Base-by-base conservation (phyloP, 2,113 vertebrate species). In the Butastur rufipennis region DNA sequence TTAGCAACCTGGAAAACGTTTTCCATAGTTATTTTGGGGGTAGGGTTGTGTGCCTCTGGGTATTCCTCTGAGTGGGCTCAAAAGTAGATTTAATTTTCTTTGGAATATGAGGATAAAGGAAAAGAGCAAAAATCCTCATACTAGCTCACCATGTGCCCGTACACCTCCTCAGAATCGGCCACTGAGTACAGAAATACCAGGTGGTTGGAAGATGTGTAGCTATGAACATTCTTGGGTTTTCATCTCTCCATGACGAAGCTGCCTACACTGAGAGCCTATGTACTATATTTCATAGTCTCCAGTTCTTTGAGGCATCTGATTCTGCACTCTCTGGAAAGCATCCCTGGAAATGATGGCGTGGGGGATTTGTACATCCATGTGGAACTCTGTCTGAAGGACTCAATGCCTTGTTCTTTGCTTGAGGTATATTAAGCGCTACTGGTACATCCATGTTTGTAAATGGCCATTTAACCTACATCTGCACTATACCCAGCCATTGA, bases 321-420 rank as follows among this genome's bases (percentile, higher is more conserved):
- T 13, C n/a, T 6, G 1, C 15, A 6, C 45, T 26, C 11, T 55
- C 25, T 25, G n/a, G 36, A 43, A 93, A 42, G 11, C 9, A 9
- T 52, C 40, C 43, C 52, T 43, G 25, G 55, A 48, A 85, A 78
- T 0, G 3, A 72, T 7, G 31, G 59, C 40, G 13, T 1, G 7
- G 22, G 53, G 22, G 22, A 66, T 29, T 48, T 0, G 0, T 17
- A 42, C 2, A 13, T 10, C 59, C 21, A 2, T 0, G 27, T 12
- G 36, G 53, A 52, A 15, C 20, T 71, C 22, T 12, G 15, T 26
- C 56, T 40, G 31, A 67, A 52, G 32, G 45, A 79, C 38, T 68
- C 62, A 5, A 1, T 4, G 66, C 70, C n/a, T 26, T 34, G 8
- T 11, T 79, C 93, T 68, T 58, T 59, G 68, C 40, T 48, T 0